A percentile compares a stretch with the other conserved stretches of the same genome.
Conservation (phyloP, 2,888 invertebrate species). For the Macrophya alboannulata region DNA sequence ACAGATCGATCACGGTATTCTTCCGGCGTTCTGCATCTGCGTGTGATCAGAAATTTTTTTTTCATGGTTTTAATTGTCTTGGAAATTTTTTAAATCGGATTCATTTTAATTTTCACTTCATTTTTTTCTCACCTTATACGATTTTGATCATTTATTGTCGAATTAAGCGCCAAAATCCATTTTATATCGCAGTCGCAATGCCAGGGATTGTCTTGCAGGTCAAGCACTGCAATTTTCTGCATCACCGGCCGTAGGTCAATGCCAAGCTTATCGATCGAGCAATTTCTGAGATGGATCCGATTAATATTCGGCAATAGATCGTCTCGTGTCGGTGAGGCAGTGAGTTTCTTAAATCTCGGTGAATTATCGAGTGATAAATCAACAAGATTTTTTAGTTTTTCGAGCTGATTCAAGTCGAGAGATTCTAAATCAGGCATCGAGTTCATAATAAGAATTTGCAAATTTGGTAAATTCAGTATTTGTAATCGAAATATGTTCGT, state of each 20-base stretch:
- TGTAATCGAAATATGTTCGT: constrained; percentile 82
- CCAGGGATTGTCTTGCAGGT: constrained; percentile 85
- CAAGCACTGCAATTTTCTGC: constrained; percentile 80
- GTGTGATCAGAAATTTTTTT: constrained; percentile 61
- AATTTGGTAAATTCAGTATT: constrained; percentile 79
- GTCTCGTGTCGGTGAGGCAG: constrained; percentile 77
- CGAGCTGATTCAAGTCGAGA: constrained; percentile 83
- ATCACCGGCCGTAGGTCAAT: constrained; percentile 80
- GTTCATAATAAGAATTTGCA: constrained; percentile 83
- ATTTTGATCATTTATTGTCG: constrained; percentile 78
- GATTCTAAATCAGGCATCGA: constrained; percentile 81
- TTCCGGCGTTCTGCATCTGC: constrained; percentile 81
- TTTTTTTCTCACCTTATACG: constrained; percentile 79
- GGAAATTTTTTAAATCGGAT: not conserved
- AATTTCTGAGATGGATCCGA: constrained; percentile 80
- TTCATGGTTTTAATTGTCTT: not conserved
- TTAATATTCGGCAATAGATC: constrained; percentile 80
- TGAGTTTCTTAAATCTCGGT: constrained; percentile 79
- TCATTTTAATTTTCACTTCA: not conserved
- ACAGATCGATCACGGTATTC: constrained; percentile 79
- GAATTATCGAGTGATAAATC: constrained; percentile 83
- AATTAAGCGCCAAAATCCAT: constrained; percentile 81
- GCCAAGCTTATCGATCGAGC: constrained; percentile 79
- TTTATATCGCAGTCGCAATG: constrained; percentile 84
- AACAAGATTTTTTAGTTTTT: constrained; percentile 81